A percentile compares a stretch with the other conserved stretches of the same genome.
These are phyloP conservation scores for Mamestra brassicae DNA, from an alignment of 2,888 invertebrate genomes.

Conservation along the genomic window DNA sequence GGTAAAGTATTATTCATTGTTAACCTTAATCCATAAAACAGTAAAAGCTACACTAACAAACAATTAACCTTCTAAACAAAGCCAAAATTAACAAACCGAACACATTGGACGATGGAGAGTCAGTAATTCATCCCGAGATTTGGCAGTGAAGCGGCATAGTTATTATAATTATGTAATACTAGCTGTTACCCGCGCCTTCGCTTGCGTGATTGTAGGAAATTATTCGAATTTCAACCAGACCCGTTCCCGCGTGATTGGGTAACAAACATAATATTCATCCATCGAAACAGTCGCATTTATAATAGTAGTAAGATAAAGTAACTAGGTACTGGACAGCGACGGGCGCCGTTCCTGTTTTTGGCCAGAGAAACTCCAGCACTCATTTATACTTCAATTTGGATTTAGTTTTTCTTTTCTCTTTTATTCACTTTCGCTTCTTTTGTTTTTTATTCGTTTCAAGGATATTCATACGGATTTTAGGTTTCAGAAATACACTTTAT, in stretches of 20 bases:
- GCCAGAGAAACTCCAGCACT: neutral
- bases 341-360: slow-evolving; percentile 1
- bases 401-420: slow-evolving; percentile 17
- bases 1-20: no score
- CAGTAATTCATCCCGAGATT: slow-evolving; percentile 17
- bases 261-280: no score
- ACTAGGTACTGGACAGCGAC: no score
- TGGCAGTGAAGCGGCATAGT: slow-evolving; percentile 29
- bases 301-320: no score
- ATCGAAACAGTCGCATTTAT: no score
- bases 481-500: neutral
- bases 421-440: neutral
- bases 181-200: no score
- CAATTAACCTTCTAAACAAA: slow-evolving; percentile 6
- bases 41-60: neutral
- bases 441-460: slow-evolving; percentile 7
- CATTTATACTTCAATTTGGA: slow-evolving; percentile 23
- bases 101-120: neutral
- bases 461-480: neutral
- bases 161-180: slow-evolving; percentile 29
- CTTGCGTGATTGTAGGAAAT: no score
- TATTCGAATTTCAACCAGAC: no score
- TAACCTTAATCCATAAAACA: no score
- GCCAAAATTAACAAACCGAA: slow-evolving; percentile 1
- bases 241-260: no score